Evolutionary conservation across 2,113 vertebrate genomes (phyloP), one percentile per base, ranked within the genome.

Genomic region (Addax nasomaculatus): DNA sequence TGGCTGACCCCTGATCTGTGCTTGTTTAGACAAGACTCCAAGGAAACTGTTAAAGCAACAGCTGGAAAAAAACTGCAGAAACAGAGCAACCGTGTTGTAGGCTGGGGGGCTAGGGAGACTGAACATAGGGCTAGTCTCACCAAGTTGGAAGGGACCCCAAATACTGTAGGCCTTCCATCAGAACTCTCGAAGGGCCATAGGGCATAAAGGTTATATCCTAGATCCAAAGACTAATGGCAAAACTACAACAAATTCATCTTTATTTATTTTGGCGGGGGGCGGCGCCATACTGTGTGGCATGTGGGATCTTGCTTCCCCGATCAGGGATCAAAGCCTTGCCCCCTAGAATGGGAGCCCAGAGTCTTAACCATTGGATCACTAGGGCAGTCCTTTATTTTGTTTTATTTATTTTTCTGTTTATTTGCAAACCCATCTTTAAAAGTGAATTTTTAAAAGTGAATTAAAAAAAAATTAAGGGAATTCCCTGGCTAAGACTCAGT

Each of bases 141-240:
- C 21, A 9, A 33, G 16, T 4, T 43, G 39, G 23, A 83, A 84
- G 49, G n/a, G 4, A 49, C 58, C 39, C 4, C 33, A 33, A 73
- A 78, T 13, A 27, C 33, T 0, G 0, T 25, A 17, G 6, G 23
- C 55, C 83, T 92, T 15, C 89, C 36, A 49, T 21, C 9, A 29
- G 89, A 51, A 57, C 21, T 29, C n/a, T 39, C 43, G 21, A 23
- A 53, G 9, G 80, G 60, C 51, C 80, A 12, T 3, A 8, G 29
- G 27, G 14, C 36, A 29, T 60, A 70, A 45, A 70, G 27, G 1
- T 43, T 80, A 45, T 27, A 64, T 39, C 51, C 53, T 70, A 36
- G 2, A 7, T 60, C n/a, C 95, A 88, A 94, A 60, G 39, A 91
- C 70, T 51, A 36, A 79, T 13, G 19, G n/a, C 57, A 85, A 89